Base-by-base conservation (phyloP, 2,888 invertebrate species). In the Hypomecis atomaria region DNA sequence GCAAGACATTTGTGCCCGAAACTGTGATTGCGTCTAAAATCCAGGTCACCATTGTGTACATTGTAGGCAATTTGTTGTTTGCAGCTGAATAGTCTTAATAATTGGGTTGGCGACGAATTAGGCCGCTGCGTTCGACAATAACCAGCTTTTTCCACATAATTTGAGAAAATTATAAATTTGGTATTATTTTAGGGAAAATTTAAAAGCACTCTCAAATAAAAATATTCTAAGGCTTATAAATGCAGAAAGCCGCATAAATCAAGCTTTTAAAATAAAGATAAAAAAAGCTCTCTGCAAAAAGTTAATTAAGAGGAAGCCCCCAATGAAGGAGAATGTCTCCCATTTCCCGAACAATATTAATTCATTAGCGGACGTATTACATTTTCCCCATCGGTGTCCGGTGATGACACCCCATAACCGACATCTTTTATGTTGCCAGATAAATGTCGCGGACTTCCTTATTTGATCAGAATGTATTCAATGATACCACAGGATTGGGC, bases 331-430 rank as follows among this genome's bases (percentile, higher is more conserved):
- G 10, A 23, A 36, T 43, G 40, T 61, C 42, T 48, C 37, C 54
- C 23, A 44, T 56, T 57, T 52, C 38, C 45, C 43, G 38, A 55
- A 23, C 23, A 23, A 64, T 55, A 34, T 23, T 23, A 58, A 63
- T 64, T 64, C 63, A 58, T 63, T 57, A 57, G 13, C 52, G 44
- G 53, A 58, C 42, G 50, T 36, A 50, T 66, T 49, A 53, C 60
- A 44, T 54, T 64, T 50, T 38, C 42, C 42, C 38, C 50, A 0
- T 52, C 45, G 42, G 33, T 52, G 56, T 42, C 36, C 52, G 50
- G 11, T 13, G 23, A 47, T 62, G 40, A 42, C 52, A 47, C 45
- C 23, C 53, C 44, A 42, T 40, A 9, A 44, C 23, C 38, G 48
- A 4, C 43, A 37, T 37, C 37, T 10, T 3, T 23, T 34, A 54